Percentiles rank a stretch among this genome's conserved stretches.
phyloP scores from a whole-genome alignment of 2,888 invertebrate species.

The Cecidostiba fungosa region DNA sequence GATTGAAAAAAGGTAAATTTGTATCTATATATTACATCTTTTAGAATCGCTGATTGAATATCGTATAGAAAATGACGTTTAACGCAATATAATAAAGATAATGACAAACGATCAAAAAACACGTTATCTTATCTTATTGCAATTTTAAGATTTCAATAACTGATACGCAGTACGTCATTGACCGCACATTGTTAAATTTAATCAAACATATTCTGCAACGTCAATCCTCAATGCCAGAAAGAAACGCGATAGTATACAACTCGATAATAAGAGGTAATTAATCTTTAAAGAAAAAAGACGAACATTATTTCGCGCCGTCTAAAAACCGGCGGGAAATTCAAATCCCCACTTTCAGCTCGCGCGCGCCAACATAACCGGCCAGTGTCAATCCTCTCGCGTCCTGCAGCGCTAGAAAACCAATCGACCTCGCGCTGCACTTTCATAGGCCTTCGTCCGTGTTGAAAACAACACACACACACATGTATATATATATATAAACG shows the following conservation, averaged over 20 bases:
- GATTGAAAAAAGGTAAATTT: conserved; percentile 37
- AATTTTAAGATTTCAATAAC: background rate
- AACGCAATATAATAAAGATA: background rate
- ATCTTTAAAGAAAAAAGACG: background rate
- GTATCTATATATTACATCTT: too few relatives aligned
- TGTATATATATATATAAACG: background rate
- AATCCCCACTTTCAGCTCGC: background rate
- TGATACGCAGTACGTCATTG: background rate
- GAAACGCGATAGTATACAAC: background rate
- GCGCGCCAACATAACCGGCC: background rate
- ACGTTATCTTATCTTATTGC: background rate
- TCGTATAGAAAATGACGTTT: background rate
- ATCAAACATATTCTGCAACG: background rate
- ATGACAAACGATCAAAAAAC: background rate
- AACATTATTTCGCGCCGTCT: background rate
- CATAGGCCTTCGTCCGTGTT: background rate
- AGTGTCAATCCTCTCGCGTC: background rate
- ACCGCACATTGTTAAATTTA: background rate
- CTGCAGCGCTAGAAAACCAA: background rate
- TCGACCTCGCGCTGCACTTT: conserved; percentile 31
- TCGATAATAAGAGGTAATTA: background rate
- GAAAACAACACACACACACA: background rate
- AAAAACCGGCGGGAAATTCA: conserved; percentile 8
- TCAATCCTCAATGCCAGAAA: background rate
- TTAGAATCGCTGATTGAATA: background rate